phyloP scores from a whole-genome alignment of 2,888 invertebrate genomes.

The Mayetiola destructor region DNA sequence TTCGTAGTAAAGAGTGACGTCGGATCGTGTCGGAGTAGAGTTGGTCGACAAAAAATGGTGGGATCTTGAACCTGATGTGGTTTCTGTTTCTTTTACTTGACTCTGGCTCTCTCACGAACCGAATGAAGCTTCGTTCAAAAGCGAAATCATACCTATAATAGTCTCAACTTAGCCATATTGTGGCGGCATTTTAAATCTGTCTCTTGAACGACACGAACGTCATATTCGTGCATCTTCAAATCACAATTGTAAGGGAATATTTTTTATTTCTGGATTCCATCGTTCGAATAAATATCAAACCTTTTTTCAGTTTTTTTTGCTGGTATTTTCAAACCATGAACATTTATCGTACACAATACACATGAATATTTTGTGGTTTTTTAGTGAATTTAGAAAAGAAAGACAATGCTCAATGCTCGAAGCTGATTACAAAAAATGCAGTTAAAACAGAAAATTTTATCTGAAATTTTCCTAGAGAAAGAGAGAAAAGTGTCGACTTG shows the following conservation, averaged over 20 bases:
- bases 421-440: background rate
- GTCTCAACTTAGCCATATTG: background rate
- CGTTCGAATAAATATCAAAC: background rate
- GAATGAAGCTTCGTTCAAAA: too few species aligned
- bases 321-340: background rate
- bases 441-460: background rate
- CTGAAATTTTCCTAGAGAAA: background rate
- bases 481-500: background rate
- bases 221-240: background rate
- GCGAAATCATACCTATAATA: constrained; percentile 11
- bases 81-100: too few species aligned
- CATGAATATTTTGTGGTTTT: constrained; percentile 1
- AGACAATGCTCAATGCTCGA: too few species aligned
- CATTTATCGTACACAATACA: background rate
- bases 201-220: constrained; percentile 6
- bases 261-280: background rate
- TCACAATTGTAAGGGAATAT: background rate
- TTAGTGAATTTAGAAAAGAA: background rate
- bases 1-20: too few species aligned
- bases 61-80: constrained; percentile 13
- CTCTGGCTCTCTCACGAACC: too few species aligned
- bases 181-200: constrained; percentile 14
- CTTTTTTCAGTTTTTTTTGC: background rate
- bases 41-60: constrained; percentile 2
- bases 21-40: too few species aligned